Evolutionary conservation across 2,888 invertebrate species (phyloP), one percentile per base, ranked within the genome.

Genomic region (Xestia c-nigrum): DNA sequence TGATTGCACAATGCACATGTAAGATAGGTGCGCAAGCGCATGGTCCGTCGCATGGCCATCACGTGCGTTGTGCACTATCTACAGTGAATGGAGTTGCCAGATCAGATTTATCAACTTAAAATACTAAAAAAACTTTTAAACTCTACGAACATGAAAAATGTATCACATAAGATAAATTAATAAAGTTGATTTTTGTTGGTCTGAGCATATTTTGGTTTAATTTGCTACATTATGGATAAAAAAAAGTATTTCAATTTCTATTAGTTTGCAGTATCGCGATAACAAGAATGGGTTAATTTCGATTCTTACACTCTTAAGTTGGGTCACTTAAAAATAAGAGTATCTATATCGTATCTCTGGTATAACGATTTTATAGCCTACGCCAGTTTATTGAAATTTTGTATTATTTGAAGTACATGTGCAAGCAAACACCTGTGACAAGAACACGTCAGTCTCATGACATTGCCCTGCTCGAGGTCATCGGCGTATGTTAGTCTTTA

Each of bases 1-100:
- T 7, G 43, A 52, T 63, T 52, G 75, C 63, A 46, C n/a, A 74
- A 63, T 59, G 67, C 71, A 64, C 40, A 38, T 19, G n/a, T 43
- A 24, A 43, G 24, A 59, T 43, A 68, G 31, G 59, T 59, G 59
- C 14, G 79, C 46, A 47, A n/a, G 55, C 16, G 80, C 46, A 55
- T 14, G 24, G n/a, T 21, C 24, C 65, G 52, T 78, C 50, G 59
- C 57, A 14, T 43, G 21, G 21, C 12, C 57, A 24, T 57, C 73
- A n/a, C 43, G 24, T 59, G 57, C 55, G 38, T 9, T 10, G 24
- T 79, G 63, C 50, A 65, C 16, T 31, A n/a, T 61, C 31, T 9
- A 61, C 38, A 61, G 59, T 9, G 19, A 61, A 61, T 61, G 19
- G 9, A 61, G 19, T 38, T 57, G 24, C 14, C 14, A 57, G 1